Conservation (phyloP, 2,888 invertebrate genomes). For the Dyspetes luteomarginatus region DNA sequence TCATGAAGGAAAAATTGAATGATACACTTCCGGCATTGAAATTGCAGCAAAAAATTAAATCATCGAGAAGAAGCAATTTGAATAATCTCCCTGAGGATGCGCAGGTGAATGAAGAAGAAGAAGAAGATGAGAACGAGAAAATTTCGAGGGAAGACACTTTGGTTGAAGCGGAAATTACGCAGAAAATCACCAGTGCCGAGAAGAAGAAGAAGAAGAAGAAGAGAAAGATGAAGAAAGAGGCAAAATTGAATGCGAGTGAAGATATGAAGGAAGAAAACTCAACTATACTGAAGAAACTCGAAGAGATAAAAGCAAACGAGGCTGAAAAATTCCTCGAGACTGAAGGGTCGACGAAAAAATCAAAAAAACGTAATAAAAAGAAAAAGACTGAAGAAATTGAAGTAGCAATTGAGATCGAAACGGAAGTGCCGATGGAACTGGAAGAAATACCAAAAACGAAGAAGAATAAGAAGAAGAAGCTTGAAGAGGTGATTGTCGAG, state of each 20-base stretch:
- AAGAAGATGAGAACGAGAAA: background rate
- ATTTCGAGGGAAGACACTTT: background rate
- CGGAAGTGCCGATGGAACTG: background rate
- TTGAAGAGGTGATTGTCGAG: background rate
- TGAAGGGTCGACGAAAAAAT: constrained; percentile 45
- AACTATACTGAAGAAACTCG: constrained; percentile 13
- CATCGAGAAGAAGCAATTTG: constrained; percentile 40
- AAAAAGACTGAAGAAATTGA: constrained; percentile 56
- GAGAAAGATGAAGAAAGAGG: constrained; percentile 18
- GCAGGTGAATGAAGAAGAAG: background rate
- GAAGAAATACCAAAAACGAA: constrained; percentile 36
- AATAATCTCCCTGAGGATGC: constrained; percentile 18
- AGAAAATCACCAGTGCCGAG: background rate
- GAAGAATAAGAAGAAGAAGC: constrained; percentile 26
- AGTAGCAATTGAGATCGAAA: too few relatives aligned
- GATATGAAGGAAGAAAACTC: background rate
- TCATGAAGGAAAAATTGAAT: constrained; percentile 77
- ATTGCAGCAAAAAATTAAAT: constrained; percentile 41
- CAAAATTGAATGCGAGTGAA: background rate
- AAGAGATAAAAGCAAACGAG: constrained; percentile 18
- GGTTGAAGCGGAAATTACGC: background rate
- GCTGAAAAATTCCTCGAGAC: constrained; percentile 1
- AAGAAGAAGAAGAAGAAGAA: constrained; percentile 51
- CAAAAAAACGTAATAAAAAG: constrained; percentile 69
- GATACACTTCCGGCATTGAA: constrained; percentile 73